Conservation (phyloP, 2,888 invertebrate genomes). For the Drosophila nr. medialis region DNA sequence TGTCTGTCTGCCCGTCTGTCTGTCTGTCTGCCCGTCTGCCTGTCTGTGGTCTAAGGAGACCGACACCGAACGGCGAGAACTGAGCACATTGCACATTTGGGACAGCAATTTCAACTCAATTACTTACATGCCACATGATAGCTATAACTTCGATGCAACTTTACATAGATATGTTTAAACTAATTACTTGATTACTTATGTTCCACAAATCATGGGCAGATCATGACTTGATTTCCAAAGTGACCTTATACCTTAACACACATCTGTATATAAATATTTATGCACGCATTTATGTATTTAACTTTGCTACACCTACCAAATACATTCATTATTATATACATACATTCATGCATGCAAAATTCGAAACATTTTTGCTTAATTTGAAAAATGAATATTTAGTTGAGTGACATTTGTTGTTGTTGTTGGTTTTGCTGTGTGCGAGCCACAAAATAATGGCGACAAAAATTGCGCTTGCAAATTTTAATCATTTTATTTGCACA, state of each 20-base stretch:
- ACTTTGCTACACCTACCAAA: background rate
- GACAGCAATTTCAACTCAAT: conserved; percentile 11
- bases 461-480: conserved; percentile 15
- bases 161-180: background rate
- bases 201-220: background rate
- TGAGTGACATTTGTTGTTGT: conserved; percentile 1
- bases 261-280: background rate
- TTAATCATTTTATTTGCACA: conserved; percentile 39
- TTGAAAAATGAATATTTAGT: conserved; percentile 4
- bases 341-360: background rate
- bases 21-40: background rate
- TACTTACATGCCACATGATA: conserved; percentile 5
- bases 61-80: conserved; percentile 8
- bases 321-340: background rate
- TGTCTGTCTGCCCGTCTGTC: background rate
- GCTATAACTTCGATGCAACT: background rate
- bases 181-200: background rate
- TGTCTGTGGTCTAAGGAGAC: conserved; percentile 8
- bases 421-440: background rate
- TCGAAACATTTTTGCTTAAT: background rate
- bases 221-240: background rate
- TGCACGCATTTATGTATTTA: background rate
- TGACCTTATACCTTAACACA: background rate
- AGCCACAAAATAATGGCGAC: conserved; percentile 22
- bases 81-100: conserved; percentile 14